Conservation (phyloP, 2,113 vertebrate genomes). For the Cryptotis parvus region DNA sequence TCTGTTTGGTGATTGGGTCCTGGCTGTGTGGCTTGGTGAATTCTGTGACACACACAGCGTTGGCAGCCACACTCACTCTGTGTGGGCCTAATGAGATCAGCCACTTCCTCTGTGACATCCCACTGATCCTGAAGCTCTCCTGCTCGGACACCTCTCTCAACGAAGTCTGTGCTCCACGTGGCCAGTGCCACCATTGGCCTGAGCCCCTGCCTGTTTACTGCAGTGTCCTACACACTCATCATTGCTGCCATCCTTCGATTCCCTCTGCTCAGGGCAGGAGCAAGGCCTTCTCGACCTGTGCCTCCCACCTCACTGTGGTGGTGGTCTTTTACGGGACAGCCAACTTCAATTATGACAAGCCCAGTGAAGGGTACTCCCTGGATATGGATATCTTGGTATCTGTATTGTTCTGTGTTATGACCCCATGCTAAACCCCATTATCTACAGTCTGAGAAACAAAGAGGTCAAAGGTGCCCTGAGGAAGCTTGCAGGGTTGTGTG, state of each 20-base stretch:
- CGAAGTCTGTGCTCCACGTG: constrained; percentile 22
- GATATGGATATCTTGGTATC: constrained; percentile 55
- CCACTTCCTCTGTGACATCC: constrained; percentile 72
- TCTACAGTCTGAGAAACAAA: constrained; percentile 68
- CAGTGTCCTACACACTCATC: constrained; percentile 61
- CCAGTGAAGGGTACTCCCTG: constrained; percentile 5
- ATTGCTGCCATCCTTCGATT: constrained; percentile 62
- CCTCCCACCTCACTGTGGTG: constrained; percentile 10
- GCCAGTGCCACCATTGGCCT: constrained; percentile 61
- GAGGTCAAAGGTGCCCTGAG: constrained; percentile 44
- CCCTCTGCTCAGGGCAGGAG: constrained; percentile 13
- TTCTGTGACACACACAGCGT: constrained; percentile 53
- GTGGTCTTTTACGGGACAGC: constrained; percentile 57
- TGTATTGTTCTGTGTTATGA: constrained; percentile 57
- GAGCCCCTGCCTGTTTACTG: constrained; percentile 61
- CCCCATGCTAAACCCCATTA: constrained; percentile 66
- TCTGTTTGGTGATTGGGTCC: constrained; percentile 51
- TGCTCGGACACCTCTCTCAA: constrained; percentile 41
- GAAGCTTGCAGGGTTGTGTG: neutral
- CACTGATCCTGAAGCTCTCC: constrained; percentile 66
- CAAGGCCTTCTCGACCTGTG: constrained; percentile 76
- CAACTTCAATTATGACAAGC: constrained; percentile 60
- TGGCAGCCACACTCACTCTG: constrained; percentile 53
- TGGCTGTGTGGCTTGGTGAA: constrained; percentile 75
- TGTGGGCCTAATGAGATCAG: constrained; percentile 63